A percentile compares a stretch with the other conserved stretches of the same genome.
phyloP scores from a whole-genome alignment of 2,113 vertebrate species.

The Pachycephala philippinensis region DNA sequence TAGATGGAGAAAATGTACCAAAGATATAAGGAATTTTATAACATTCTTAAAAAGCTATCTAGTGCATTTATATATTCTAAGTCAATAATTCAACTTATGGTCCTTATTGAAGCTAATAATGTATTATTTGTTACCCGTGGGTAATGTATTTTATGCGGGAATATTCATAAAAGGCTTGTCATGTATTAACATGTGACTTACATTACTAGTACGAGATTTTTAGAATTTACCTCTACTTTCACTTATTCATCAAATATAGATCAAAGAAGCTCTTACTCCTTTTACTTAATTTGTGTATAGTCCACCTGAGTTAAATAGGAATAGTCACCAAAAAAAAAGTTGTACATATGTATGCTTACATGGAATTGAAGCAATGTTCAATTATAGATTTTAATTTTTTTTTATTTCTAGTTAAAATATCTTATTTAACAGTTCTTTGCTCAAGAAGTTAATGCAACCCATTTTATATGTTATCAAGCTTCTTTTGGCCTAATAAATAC shows the following conservation, averaged over 20 bases:
- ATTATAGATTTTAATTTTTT: background rate
- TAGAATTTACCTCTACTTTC: background rate
- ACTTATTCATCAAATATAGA: background rate
- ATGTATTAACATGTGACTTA: background rate
- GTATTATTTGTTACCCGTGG: background rate
- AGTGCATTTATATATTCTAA: background rate
- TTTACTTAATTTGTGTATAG: background rate
- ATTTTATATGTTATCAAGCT: background rate
- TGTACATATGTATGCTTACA: background rate
- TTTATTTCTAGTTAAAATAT: background rate
- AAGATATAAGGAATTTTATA: background rate
- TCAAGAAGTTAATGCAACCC: background rate
- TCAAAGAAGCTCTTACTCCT: background rate
- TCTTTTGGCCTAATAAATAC: background rate
- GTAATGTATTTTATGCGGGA: background rate
- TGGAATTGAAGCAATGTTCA: background rate
- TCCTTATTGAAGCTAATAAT: background rate
- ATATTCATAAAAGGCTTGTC: background rate
- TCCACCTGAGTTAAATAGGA: background rate
- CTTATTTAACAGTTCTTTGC: background rate
- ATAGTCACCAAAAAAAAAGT: background rate
- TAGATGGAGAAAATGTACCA: background rate
- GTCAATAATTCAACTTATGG: background rate
- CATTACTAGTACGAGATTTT: background rate
- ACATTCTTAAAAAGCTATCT: background rate